Evolutionary conservation across 1,140 invertebrate species (phyloP), one percentile per base, ranked within the genome.

Genomic region (Triops longicaudatus): DNA sequence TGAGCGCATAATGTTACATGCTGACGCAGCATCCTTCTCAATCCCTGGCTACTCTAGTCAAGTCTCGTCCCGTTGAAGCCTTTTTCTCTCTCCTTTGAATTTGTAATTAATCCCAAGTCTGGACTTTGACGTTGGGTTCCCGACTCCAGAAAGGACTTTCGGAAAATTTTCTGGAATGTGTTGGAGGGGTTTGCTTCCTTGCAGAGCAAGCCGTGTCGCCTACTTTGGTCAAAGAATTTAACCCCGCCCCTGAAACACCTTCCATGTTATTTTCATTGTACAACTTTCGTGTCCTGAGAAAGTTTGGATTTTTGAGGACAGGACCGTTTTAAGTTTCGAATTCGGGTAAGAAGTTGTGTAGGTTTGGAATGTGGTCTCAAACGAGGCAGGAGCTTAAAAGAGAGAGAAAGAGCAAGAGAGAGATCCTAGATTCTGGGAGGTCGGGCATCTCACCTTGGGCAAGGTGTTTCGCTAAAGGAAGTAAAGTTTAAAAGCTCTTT

Each of bases 1-100:
- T 63, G 50, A 63, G 50, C 50, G 50, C 50, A 63, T 63, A 63
- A 63, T 63, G 50, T 63, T 63, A 63, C 50, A 63, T 63, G 50
- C 50, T 63, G 50, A 63, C 50, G 50, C 50, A 63, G 50, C 50
- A 63, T 63, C 50, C 50, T 63, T 63, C 22, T 17, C 50, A 63
- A 22, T 63, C 50, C 7, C 17, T 63, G 17, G 50, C 5, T 63
- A 63, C 50, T 22, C 50, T 63, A 63, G 50, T 9, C 50, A 63
- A 63, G 50, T 63, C 50, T 63, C 50, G 50, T 63, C 50, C 50
- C 50, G 50, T 63, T 63, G 50, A 63, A 63, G 50, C 50, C 10
- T 63, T 63, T 22, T 63, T 22, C 17, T 22, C 50, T 14, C 50
- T 63, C 50, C 17, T 63, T 63, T 63, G 50, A 63, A 63, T 63